These are phyloP conservation scores for Aphelinus certus DNA, from an alignment of 1,140 invertebrate species.

Conservation along the genomic window DNA sequence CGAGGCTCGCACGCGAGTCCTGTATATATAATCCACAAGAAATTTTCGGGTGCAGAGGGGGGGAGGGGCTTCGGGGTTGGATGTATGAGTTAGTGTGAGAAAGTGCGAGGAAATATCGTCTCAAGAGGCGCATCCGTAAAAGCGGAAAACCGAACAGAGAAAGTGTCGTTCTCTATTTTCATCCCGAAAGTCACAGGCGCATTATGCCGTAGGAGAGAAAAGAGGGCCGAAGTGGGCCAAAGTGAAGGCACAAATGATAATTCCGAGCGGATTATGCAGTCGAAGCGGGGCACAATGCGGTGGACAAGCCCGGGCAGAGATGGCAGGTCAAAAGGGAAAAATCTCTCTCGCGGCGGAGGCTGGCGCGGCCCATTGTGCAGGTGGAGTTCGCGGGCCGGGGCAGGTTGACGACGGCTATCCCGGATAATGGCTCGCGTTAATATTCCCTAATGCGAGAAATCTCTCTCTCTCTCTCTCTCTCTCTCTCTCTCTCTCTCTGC, in stretches of 20 bases:
- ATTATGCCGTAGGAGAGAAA: not conserved
- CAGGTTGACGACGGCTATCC: too few relatives aligned
- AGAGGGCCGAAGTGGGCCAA: not conserved
- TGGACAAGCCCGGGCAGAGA: too few relatives aligned
- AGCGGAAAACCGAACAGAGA: not conserved
- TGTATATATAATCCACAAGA: too few relatives aligned
- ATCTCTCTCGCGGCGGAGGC: too few relatives aligned
- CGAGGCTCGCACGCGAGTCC: too few relatives aligned
- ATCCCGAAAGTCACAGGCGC: constrained; percentile 17
- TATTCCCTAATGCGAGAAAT: too few relatives aligned
- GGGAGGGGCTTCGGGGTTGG: not conserved
- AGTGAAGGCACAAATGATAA: not conserved
- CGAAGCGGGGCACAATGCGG: not conserved
- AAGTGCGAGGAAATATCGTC: constrained; percentile 19
- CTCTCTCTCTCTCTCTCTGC: too few relatives aligned
- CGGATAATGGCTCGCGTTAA: too few relatives aligned
- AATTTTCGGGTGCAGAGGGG: not conserved
- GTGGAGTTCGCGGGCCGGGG: too few relatives aligned
- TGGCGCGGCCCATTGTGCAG: not conserved
- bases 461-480: too few relatives aligned
- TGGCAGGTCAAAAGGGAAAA: too few relatives aligned
- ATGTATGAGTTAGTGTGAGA: constrained; percentile 30
- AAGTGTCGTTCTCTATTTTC: constrained; percentile 22
- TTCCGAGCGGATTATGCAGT: constrained; percentile 22
- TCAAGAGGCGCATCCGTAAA: constrained; percentile 2